These are phyloP conservation scores for Parochlus steinenii DNA, from an alignment of 2,888 invertebrate species.

Conservation along the genomic window DNA sequence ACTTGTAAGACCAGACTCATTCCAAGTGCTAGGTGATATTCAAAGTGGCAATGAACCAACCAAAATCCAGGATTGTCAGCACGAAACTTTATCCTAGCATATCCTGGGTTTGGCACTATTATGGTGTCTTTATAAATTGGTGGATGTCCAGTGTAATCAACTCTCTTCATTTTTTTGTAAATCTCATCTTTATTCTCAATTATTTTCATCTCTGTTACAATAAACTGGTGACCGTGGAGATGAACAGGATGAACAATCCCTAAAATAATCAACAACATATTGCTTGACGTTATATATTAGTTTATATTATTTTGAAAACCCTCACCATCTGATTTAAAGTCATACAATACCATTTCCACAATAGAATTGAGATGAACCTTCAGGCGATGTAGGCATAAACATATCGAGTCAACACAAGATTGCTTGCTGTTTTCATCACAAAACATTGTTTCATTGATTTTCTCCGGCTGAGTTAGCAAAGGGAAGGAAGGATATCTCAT, in stretches of 20 bases:
- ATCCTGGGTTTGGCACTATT: constrained; percentile 23
- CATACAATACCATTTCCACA: constrained; percentile 15
- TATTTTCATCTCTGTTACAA: constrained; percentile 22
- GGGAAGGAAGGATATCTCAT: constrained; percentile 64
- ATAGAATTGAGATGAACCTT: constrained; percentile 18
- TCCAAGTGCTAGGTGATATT: constrained; percentile 21
- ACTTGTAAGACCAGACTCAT: constrained; percentile 9
- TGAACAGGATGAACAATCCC: constrained; percentile 24
- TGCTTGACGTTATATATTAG: no score
- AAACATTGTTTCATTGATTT: constrained; percentile 22
- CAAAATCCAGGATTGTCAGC: constrained; percentile 23
- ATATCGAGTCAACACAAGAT: constrained; percentile 16
- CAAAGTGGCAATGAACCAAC: constrained; percentile 23
- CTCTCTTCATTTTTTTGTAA: no score
- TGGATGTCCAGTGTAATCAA: no score
- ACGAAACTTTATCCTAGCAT: constrained; percentile 21
- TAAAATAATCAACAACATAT: no score
- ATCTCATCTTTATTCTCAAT: no score
- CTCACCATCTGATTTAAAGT: constrained; percentile 23
- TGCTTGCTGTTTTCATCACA: constrained; percentile 19
- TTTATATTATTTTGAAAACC: constrained; percentile 17
- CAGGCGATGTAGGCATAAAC: constrained; percentile 20
- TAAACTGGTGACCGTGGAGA: constrained; percentile 25
- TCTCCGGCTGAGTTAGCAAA: constrained; percentile 45
- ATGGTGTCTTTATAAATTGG: constrained; percentile 25